A percentile compares a stretch with the other conserved stretches of the same genome.
Conservation (phyloP, 2,113 vertebrate genomes). For the Mirounga angustirostris region DNA sequence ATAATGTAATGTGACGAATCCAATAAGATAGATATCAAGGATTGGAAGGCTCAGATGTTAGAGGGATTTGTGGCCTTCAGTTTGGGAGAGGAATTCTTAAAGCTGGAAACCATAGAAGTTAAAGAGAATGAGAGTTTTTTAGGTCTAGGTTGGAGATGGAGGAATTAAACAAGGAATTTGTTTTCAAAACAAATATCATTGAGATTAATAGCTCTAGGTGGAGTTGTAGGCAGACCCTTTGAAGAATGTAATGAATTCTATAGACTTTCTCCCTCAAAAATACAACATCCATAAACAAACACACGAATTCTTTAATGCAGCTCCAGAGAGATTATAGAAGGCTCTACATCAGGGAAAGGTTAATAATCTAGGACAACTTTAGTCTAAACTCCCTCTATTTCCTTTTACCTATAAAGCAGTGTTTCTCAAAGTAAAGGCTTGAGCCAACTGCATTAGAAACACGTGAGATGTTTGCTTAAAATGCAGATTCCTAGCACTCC, state of each 20-base stretch:
- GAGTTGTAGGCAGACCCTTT: not conserved
- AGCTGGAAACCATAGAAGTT: not conserved
- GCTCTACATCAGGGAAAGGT: not conserved
- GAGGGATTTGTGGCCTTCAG: not conserved
- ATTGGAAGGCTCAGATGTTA: accelerated
- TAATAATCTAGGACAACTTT: not conserved
- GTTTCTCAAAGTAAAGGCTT: not conserved
- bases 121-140: not conserved
- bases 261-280: not conserved
- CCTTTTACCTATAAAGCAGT: not conserved
- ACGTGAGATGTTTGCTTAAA: not conserved
- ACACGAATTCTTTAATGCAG: not conserved
- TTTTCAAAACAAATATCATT: not conserved
- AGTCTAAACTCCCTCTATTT: not conserved
- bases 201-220: not conserved
- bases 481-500: not conserved
- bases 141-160: not conserved
- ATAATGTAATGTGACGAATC: not conserved
- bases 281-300: not conserved
- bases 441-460: not conserved
- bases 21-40: not conserved
- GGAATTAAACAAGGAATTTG: not conserved
- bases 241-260: not conserved
- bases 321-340: not conserved
- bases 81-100: not conserved